Percentiles rank a stretch among this genome's conserved stretches.
Conservation (phyloP, 2,797 vertebrate genomes). For the Chelonia mydas region DNA sequence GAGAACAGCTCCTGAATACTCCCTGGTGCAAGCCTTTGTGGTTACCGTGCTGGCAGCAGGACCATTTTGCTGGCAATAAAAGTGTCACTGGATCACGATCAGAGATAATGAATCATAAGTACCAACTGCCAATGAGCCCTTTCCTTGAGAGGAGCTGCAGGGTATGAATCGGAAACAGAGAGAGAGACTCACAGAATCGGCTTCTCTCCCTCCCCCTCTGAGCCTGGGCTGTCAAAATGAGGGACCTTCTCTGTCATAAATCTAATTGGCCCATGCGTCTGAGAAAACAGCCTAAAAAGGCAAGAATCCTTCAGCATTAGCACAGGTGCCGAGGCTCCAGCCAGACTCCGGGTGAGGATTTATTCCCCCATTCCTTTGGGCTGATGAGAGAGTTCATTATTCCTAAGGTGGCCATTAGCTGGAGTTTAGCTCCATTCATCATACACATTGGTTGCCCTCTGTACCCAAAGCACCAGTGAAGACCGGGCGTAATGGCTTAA, state of each 20-base stretch:
- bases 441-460: neutral
- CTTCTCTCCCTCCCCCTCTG: neutral
- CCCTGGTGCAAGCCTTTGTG: neutral
- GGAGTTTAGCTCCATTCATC: neutral
- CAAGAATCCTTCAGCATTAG: neutral
- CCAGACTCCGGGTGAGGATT: neutral
- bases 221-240: neutral
- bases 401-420: neutral
- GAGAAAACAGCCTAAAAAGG: neutral
- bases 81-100: conserved; percentile 4
- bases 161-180: neutral
- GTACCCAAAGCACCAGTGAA: neutral
- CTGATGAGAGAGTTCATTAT: neutral
- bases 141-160: neutral
- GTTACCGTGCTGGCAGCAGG: neutral
- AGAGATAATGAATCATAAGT: conserved; percentile 46
- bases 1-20: neutral
- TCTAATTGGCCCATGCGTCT: neutral
- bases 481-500: neutral
- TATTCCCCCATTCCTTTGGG: neutral
- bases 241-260: neutral
- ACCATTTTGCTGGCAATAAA: neutral
- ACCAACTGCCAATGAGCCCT: neutral
- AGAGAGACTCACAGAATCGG: neutral
- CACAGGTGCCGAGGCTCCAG: neutral